phyloP scores from a whole-genome alignment of 2,797 vertebrate genomes.

The Zenarchopterus dispar region DNA sequence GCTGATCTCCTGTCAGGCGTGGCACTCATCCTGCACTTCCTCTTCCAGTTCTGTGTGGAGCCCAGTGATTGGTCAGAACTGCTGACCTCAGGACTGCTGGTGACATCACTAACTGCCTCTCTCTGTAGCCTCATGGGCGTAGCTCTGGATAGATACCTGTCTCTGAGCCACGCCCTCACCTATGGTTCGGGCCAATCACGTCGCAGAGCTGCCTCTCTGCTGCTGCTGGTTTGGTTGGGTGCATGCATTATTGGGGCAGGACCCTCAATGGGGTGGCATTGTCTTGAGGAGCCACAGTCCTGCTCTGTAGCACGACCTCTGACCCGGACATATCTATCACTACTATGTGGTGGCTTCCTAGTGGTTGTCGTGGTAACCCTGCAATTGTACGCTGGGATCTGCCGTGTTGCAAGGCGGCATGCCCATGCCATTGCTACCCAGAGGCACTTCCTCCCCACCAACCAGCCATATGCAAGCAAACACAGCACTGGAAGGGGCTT shows the following conservation, averaged over 20 bases:
- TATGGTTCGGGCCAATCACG: constrained; percentile 89
- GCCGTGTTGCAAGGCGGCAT: constrained; percentile 87
- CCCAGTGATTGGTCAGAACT: constrained; percentile 83
- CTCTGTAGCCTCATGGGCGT: constrained; percentile 92
- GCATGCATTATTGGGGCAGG: constrained; percentile 86
- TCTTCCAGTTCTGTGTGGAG: constrained; percentile 86
- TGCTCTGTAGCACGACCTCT: constrained; percentile 90
- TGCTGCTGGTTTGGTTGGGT: constrained; percentile 88
- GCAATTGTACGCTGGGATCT: constrained; percentile 93
- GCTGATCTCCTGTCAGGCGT: constrained; percentile 92
- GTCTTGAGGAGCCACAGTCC: constrained; percentile 77
- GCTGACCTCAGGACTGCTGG: constrained; percentile 88
- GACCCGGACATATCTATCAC: constrained; percentile 87
- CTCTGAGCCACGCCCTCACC: constrained; percentile 91
- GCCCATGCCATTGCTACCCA: constrained; percentile 95
- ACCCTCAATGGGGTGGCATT: constrained; percentile 92
- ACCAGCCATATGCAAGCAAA: constrained; percentile 81
- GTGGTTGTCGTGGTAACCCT: constrained; percentile 87
- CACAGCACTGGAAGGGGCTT: constrained; percentile 87
- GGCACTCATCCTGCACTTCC: constrained; percentile 89
- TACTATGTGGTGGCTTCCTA: constrained; percentile 89
- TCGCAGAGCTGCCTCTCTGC: constrained; percentile 85
- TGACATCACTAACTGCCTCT: constrained; percentile 90
- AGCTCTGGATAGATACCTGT: constrained; percentile 93
- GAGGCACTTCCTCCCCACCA: constrained; percentile 88